Evolutionary conservation across 2,888 invertebrate genomes (phyloP), one percentile per base, ranked within the genome.

Genomic region (Pheosia tremula): DNA sequence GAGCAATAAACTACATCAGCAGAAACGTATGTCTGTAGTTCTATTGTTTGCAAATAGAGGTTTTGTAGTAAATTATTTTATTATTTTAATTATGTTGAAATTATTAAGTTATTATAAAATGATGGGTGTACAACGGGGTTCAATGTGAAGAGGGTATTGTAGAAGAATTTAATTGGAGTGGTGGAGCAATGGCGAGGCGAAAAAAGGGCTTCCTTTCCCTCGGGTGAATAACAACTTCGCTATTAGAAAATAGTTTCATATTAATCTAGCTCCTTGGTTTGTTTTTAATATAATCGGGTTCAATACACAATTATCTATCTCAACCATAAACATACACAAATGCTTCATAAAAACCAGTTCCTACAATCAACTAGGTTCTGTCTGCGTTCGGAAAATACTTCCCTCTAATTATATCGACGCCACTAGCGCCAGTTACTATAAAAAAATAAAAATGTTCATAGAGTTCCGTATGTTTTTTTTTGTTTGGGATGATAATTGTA

Each of bases 401-500:
- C 62, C 65, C 69, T 68, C 59, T 73, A 72, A 74, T 74, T 70
- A 74, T 59, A 66, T 55, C 60, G 61, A 61, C 50, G 56, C 45
- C 45, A 13, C 43, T 63, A 71, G 71, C 74, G 73, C 71, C 71
- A 63, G 47, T 52, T 37, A 39, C 49, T 54, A 71, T 57, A 66
- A 67, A 63, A 60, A 53, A 50, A 24, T 9, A n/a, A 57, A 43
- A 47, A 36, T 4, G 3, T 9, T 36, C 24, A 24, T 8, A 5
- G n/a, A 38, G 63, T 61, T 61, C 67, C 58, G 60, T 61, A 62
- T 0, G 59, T 41, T 64, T 54, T 56, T 56, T 49, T 1, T 38
- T 53, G 13, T 37, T 9, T 9, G 7, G 53, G 37, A 52, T 24
- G 52, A 9, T 13, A 52, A 52, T 47, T 47, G 47, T 4, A 5